A percentile compares a stretch with the other conserved stretches of the same genome.
These are phyloP conservation scores for Yponomeuta plumbellus DNA, from an alignment of 2,888 invertebrate genomes.

Conservation along the genomic window DNA sequence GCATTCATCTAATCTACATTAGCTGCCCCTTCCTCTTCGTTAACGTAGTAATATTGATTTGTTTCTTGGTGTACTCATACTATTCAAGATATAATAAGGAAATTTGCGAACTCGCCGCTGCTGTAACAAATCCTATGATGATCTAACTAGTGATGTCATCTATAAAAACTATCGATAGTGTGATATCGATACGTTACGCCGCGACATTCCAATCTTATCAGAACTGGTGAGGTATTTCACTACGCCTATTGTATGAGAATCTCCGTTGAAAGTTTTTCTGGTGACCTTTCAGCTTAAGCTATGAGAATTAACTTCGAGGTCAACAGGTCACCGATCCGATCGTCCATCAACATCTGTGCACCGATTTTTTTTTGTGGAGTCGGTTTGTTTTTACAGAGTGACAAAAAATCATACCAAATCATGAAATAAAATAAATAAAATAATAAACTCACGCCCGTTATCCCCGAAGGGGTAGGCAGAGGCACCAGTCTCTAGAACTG, in stretches of 20 bases:
- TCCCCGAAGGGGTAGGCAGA: too few species aligned
- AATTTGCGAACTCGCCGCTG: not conserved
- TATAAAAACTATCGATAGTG: not conserved
- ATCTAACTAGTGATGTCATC: not conserved
- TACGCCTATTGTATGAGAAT: conserved; percentile 29
- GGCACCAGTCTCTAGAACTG: too few species aligned
- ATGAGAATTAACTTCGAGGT: not conserved
- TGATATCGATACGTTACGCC: conserved; percentile 17
- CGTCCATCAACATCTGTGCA: not conserved
- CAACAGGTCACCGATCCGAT: not conserved
- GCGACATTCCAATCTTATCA: conserved; percentile 15
- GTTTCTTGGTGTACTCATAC: too few species aligned
- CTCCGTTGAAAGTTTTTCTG: not conserved
- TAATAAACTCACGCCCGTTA: too few species aligned
- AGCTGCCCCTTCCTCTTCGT: too few species aligned
- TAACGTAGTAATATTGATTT: too few species aligned
- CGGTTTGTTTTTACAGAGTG: too few species aligned
- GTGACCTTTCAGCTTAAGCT: not conserved
- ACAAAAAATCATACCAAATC: too few species aligned
- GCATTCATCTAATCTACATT: too few species aligned
- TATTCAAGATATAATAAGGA: too few species aligned
- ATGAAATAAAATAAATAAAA: too few species aligned
- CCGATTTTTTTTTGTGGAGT: too few species aligned
- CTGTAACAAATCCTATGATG: not conserved
- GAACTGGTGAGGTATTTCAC: conserved; percentile 30